Base-by-base conservation (phyloP, 2,888 invertebrate genomes). In the Nemurella pictetii region DNA sequence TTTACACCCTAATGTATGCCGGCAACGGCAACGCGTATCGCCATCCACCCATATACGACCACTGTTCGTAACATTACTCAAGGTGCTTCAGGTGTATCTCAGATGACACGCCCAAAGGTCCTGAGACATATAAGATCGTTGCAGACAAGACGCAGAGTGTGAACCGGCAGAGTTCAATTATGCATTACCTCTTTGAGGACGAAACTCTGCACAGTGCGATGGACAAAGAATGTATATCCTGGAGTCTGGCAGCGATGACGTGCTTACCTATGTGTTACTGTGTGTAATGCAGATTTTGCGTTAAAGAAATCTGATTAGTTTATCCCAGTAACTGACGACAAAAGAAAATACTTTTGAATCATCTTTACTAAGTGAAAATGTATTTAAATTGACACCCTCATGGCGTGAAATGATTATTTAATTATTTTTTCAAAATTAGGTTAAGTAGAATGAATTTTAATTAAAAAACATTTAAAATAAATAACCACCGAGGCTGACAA, bases 211-310 rank as follows among this genome's bases (percentile, higher is more conserved):
- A 20, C 20, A 55, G 55, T 55, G 20, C 9, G 20, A 12, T 55
- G 55, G 55, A 55, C 55, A 7, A 55, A 55, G 55, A 55, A 55
- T 55, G 20, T n/a, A 20, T 32, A 55, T 55, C 3, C 55, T 12
- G 55, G 20, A 55, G 9, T 20, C 55, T 55, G 55, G 55, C 55
- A 55, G 55, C 12, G 9, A n/a, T n/a, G 4, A 32, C 32, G 32
- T 32, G 12, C 91, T 90, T 89, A 94, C 95, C 55, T 95, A 89
- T 0, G 95, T 94, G n/a, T n/a, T n/a, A n/a, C n/a, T n/a, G n/a
- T 1, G 95, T 95, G 88, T 96, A 95, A 95, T 95, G 88, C 96
- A 96, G 0, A 94, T 91, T 0, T 93, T 90, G 88, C 95, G 95
- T 26, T 95, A 92, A 91, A 83, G 26, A 0, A 94, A 93, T 0